Percentiles rank a stretch among this genome's conserved stretches.
Evolutionary conservation across 2,113 vertebrate genomes (phyloP).

Genomic region (Oreochromis spilurus): DNA sequence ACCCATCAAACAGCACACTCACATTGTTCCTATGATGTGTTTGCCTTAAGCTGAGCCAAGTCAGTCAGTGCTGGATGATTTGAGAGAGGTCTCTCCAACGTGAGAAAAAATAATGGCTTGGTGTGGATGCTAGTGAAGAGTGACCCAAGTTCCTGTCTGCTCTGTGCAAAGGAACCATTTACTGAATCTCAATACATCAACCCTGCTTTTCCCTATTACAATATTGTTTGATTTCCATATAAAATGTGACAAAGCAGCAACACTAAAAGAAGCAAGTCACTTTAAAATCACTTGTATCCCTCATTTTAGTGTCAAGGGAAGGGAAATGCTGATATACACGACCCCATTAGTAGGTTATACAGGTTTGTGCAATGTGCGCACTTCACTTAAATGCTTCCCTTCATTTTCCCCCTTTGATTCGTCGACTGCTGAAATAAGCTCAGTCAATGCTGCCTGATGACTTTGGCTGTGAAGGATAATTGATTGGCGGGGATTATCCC

Average conservation of each 20-base stretch:
- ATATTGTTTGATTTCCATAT: conserved; percentile 2
- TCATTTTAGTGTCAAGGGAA: neutral
- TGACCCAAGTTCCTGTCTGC: neutral
- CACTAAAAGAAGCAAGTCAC: neutral
- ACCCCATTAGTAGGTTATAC: conserved; percentile 28
- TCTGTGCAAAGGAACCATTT: neutral
- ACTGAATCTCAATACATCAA: neutral
- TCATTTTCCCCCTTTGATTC: conserved; percentile 26
- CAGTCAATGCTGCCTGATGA: conserved; percentile 41
- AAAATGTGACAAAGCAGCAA: neutral
- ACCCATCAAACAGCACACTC: neutral
- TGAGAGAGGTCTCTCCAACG: neutral
- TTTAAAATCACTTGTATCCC: conserved; percentile 31
- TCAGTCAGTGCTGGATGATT: neutral
- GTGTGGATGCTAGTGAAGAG: neutral
- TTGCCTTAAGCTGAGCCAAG: neutral
- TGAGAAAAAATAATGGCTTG: neutral
- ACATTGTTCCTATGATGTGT: neutral
- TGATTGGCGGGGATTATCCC: conserved; percentile 71
- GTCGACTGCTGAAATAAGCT: conserved; percentile 38
- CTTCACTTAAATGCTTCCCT: conserved; percentile 42
- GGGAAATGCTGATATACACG: neutral
- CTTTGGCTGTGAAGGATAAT: conserved; percentile 67
- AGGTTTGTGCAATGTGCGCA: neutral
- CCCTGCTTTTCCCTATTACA: neutral